A percentile compares a stretch with the other conserved stretches of the same genome.
These are phyloP conservation scores for Acanthochromis polyacanthus DNA, from an alignment of 2,113 vertebrate genomes.

Conservation along the genomic window DNA sequence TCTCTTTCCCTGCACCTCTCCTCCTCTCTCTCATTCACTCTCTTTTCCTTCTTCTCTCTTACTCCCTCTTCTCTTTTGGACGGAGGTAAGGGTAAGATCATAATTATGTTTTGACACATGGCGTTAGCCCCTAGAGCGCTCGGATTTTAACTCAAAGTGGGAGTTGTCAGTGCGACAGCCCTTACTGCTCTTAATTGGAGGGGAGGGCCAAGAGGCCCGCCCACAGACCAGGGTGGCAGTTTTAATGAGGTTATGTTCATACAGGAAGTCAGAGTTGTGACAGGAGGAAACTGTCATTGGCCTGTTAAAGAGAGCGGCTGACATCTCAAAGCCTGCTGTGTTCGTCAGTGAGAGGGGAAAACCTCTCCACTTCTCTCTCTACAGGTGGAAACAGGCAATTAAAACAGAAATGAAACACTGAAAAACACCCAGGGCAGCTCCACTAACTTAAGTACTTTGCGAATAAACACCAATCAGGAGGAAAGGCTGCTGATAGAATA, in stretches of 20 bases:
- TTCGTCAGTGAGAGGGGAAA: constrained; percentile 74
- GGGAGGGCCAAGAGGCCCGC: constrained; percentile 80
- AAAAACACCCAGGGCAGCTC: constrained; percentile 64
- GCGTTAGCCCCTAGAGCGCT: constrained; percentile 78
- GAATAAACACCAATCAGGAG: constrained; percentile 69
- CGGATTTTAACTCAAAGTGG: constrained; percentile 83
- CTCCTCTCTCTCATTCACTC: constrained; percentile 35
- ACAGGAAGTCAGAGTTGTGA: constrained; percentile 84
- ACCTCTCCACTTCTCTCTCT: constrained; percentile 72
- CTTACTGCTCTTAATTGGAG: constrained; percentile 85
- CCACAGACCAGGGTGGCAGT: constrained; percentile 79
- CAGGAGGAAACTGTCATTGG: constrained; percentile 84
- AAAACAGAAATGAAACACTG: constrained; percentile 73
- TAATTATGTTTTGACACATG: constrained; percentile 85
- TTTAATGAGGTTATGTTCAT: constrained; percentile 86
- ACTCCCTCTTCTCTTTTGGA: constrained; percentile 71
- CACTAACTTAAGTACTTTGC: constrained; percentile 52
- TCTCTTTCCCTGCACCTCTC: constrained; percentile 11
- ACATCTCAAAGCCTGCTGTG: constrained; percentile 81
- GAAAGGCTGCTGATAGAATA: constrained; percentile 69
- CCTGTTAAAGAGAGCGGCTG: constrained; percentile 79
- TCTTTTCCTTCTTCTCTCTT: constrained; percentile 34
- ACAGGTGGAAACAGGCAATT: constrained; percentile 84
- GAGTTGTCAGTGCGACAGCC: constrained; percentile 82
- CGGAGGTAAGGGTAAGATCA: constrained; percentile 79